These are phyloP conservation scores for Penaeus indicus DNA, from an alignment of 1,140 invertebrate species.

Conservation along the genomic window DNA sequence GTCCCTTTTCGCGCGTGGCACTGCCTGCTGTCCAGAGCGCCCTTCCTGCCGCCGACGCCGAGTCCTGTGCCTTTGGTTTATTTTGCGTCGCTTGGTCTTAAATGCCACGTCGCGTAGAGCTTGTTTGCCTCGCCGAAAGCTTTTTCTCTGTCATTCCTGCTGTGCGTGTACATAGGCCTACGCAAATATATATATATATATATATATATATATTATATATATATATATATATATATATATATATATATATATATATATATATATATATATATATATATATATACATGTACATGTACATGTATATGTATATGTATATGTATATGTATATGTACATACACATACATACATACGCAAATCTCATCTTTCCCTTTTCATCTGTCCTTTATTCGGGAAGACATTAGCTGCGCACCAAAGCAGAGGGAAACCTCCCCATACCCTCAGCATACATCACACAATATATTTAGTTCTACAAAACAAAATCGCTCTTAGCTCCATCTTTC, in stretches of 20 bases:
- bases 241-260: conserved; percentile 31
- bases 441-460: too few species aligned
- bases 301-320: neutral
- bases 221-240: conserved; percentile 35
- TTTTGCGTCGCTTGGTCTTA: neutral
- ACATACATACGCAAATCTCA: neutral
- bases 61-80: neutral
- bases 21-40: too few species aligned
- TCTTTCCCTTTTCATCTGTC: too few species aligned
- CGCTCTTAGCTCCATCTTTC: too few species aligned
- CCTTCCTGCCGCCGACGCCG: too few species aligned
- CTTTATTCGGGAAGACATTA: too few species aligned
- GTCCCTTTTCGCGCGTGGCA: too few species aligned
- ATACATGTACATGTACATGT: conserved; percentile 13
- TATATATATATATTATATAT: conserved; percentile 14
- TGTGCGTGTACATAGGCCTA: neutral
- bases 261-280: conserved; percentile 28
- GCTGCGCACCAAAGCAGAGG: too few species aligned
- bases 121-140: too few species aligned
- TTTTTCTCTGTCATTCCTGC: neutral
- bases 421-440: too few species aligned
- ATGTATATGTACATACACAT: neutral
- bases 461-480: too few species aligned
- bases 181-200: conserved; percentile 25
- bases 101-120: too few species aligned